These are phyloP conservation scores for Catocala nupta DNA, from an alignment of 2,888 invertebrate genomes.

Conservation along the genomic window DNA sequence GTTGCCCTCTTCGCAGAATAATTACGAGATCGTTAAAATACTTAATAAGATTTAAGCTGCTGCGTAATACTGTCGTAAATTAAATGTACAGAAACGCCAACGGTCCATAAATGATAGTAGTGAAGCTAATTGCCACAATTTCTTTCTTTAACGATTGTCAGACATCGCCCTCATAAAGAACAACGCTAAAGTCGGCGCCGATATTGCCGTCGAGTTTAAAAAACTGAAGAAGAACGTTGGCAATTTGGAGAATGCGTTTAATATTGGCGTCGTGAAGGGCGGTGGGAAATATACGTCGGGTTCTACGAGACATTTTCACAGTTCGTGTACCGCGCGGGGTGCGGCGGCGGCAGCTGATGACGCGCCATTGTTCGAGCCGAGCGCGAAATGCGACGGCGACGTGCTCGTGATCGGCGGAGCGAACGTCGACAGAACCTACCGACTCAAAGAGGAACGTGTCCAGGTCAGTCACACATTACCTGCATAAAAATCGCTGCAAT, in stretches of 20 bases:
- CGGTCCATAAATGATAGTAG: slow-evolving; percentile 67
- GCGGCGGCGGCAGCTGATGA: slow-evolving; percentile 40
- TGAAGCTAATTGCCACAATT: slow-evolving; percentile 73
- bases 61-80: slow-evolving; percentile 67
- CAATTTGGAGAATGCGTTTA: slow-evolving; percentile 61
- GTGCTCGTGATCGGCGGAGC: slow-evolving; percentile 93
- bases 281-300: slow-evolving; percentile 47
- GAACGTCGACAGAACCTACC: slow-evolving; percentile 91
- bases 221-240: slow-evolving; percentile 71
- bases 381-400: slow-evolving; percentile 56
- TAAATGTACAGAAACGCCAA: slow-evolving; percentile 66
- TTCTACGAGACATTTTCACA: slow-evolving; percentile 69
- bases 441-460: slow-evolving; percentile 88
- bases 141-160: slow-evolving; percentile 80
- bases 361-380: slow-evolving; percentile 44
- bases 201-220: slow-evolving; percentile 91
- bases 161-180: slow-evolving; percentile 97
- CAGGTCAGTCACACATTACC: slow-evolving; percentile 86
- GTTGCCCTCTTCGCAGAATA: slow-evolving; percentile 36
- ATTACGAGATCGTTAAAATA: slow-evolving; percentile 63
- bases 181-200: slow-evolving; percentile 94
- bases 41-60: slow-evolving; percentile 64
- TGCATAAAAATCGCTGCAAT: slow-evolving; percentile 18
- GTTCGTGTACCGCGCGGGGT: slow-evolving; percentile 52
- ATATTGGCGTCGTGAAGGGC: slow-evolving; percentile 62